A percentile compares a stretch with the other conserved stretches of the same genome.
Evolutionary conservation across 2,888 invertebrate species (phyloP).

Genomic region (Argyresthia albistria): DNA sequence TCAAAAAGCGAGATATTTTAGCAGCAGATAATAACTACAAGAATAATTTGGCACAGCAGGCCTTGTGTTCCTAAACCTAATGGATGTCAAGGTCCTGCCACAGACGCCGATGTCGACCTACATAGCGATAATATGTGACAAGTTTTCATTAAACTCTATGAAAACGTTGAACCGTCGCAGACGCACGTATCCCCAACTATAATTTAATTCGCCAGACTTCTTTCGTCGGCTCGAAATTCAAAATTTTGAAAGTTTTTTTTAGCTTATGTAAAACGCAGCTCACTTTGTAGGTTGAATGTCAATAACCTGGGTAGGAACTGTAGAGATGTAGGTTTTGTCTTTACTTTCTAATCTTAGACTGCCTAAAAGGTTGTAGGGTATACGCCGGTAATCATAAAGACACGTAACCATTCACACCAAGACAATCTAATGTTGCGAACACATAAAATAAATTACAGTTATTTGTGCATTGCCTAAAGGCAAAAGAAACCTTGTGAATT

Average conservation of each 20-base stretch:
- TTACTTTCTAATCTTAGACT: conserved; percentile 62
- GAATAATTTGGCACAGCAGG: no score
- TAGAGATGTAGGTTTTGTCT: conserved; percentile 44
- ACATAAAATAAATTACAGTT: background rate
- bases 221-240: conserved; percentile 42
- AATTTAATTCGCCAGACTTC: conserved; percentile 8
- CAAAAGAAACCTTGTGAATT: no score
- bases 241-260: conserved; percentile 56
- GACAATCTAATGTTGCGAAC: background rate
- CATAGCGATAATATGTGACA: background rate
- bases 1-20: no score
- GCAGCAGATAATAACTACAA: no score
- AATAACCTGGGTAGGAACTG: conserved; percentile 38
- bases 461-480: no score
- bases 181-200: background rate
- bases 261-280: conserved; percentile 64
- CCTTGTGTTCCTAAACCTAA: background rate
- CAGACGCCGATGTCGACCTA: conserved; percentile 2
- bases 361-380: conserved; percentile 60
- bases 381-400: background rate
- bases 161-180: background rate
- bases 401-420: background rate
- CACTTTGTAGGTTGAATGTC: conserved; percentile 59
- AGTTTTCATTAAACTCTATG: background rate
- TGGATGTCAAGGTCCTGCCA: conserved; percentile 1